Evolutionary conservation across 2,113 vertebrate species (phyloP).

Genomic region (Cercopithecus mona): DNA sequence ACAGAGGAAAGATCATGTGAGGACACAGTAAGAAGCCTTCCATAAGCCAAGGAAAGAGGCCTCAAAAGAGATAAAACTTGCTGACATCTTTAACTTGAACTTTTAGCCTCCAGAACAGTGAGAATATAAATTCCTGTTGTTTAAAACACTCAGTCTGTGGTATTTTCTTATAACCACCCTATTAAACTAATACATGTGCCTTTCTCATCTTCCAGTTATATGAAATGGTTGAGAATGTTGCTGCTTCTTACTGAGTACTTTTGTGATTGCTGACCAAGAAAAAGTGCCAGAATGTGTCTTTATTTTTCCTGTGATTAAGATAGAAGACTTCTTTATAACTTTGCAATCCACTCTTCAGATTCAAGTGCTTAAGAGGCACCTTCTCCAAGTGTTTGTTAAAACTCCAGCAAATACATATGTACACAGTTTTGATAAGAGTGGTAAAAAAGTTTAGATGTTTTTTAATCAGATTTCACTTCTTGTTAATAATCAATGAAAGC

Average conservation of each 20-base stretch:
- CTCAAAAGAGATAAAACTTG: not conserved
- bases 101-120: not conserved
- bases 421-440: not conserved
- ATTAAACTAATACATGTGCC: not conserved
- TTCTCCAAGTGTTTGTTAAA: not conserved
- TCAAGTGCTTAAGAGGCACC: not conserved
- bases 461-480: not conserved
- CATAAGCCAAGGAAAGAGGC: not conserved
- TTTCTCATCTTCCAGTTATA: not conserved
- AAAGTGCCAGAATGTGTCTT: not conserved
- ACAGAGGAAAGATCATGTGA: not conserved
- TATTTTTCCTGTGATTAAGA: slow-evolving; percentile 36
- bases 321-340: slow-evolving; percentile 18
- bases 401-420: not conserved
- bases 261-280: not conserved
- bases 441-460: not conserved
- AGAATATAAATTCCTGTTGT: not conserved
- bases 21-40: not conserved
- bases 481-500: not conserved
- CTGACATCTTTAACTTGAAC: not conserved
- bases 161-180: not conserved
- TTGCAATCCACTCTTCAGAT: slow-evolving; percentile 5
- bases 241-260: not conserved
- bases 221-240: not conserved
- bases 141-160: not conserved